Evolutionary conservation across 2,113 vertebrate species (phyloP).

Genomic region (Actenoides lindsayi): DNA sequence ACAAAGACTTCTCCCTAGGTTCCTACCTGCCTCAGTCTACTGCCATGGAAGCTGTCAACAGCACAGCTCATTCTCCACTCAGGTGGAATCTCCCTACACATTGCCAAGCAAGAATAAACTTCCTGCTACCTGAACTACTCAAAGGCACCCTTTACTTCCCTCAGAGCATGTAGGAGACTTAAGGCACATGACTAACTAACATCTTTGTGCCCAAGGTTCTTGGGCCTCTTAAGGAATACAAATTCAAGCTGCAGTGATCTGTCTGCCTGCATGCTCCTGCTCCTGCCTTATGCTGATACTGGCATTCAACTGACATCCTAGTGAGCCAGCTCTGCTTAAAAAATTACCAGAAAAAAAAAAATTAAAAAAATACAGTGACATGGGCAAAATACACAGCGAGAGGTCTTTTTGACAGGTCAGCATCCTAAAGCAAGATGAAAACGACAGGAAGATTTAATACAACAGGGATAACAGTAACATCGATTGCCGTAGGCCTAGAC

Average conservation of each 20-base stretch:
- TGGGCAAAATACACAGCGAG: not conserved
- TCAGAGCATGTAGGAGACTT: rapidly evolving
- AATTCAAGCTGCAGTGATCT: not conserved
- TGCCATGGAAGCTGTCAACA: not conserved
- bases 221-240: not conserved
- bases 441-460: not conserved
- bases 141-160: not conserved
- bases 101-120: not conserved
- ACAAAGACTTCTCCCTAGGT: not conserved
- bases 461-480: not conserved
- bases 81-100: not conserved
- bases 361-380: not conserved
- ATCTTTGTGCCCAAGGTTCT: not conserved
- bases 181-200: not conserved
- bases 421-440: not conserved
- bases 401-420: not conserved
- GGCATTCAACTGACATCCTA: not conserved
- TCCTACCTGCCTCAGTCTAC: not conserved
- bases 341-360: not conserved
- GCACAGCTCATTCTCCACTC: not conserved
- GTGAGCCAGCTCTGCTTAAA: not conserved
- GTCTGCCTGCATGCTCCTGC: not conserved
- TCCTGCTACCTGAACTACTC: not conserved
- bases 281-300: not conserved
- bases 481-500: not conserved